Base-by-base conservation (phyloP, 53 echinoderm and acorn worm species). In the Luidia sarsii region DNA sequence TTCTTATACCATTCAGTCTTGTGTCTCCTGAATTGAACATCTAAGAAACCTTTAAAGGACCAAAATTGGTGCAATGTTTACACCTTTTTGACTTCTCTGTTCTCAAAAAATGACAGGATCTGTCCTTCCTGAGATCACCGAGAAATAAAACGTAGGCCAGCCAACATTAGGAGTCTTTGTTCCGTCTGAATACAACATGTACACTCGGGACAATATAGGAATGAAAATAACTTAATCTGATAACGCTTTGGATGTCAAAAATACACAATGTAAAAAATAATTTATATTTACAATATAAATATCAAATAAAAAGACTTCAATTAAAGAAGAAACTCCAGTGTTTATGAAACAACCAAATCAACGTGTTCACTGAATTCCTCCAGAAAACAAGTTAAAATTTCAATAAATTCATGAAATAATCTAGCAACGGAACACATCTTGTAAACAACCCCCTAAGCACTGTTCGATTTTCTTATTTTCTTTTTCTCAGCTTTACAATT, bases 211-310 rank as follows among this genome's bases (percentile, higher is more conserved):
- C 10, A 61, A 43, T 60, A 11, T 16, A 45, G 27, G 55, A 45
- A 60, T 61, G 48, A 77, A 77, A 77, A 77, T 77, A 61, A 77
- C 77, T 61, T 77, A 77, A 77, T 60, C 30, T 18, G 48, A 77
- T 61, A 77, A 61, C 16, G 48, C 45, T 77, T 77, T 61, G 43
- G 46, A 60, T 77, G 60, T 43, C 46, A 27, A 61, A 38, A 77
- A 65, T 33, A 60, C 59, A 32, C 59, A 60, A 59, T 60, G 77
- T 59, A 77, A 77, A n/a, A 75, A 77, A 77, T 77, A 77, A 61
- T 77, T 61, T 77, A 77, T 77, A 60, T 77, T 18, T 77, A 77
- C 77, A 77, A 60, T 77, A 77, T 77, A 77, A 77, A 77, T 60
- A 77, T 77, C 45, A 48, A 75, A 60, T 4, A 27, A 39, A 56